Conservation (phyloP, 2,113 vertebrate species). For the Bombycilla garrulus region DNA sequence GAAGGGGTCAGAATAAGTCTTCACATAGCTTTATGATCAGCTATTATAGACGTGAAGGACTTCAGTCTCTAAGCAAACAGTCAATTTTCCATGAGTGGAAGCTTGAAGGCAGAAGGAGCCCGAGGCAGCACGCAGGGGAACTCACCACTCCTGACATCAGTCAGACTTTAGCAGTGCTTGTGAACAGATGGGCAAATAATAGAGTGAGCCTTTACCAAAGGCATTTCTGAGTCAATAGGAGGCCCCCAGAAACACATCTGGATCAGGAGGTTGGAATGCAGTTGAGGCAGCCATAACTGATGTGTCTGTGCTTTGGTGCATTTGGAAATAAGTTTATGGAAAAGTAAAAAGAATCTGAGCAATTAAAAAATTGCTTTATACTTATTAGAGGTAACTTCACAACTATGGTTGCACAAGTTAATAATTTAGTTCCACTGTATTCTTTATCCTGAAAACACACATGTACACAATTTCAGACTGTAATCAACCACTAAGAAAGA, state of each 20-base stretch:
- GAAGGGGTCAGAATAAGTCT: not conserved
- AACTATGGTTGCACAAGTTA: not conserved
- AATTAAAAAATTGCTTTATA: not conserved
- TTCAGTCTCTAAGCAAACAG: not conserved
- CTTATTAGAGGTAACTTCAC: not conserved
- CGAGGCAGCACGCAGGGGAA: fast-evolving
- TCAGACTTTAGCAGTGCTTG: not conserved
- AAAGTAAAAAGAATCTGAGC: not conserved
- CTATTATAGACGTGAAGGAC: not conserved
- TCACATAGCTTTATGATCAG: not conserved
- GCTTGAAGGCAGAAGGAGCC: not conserved
- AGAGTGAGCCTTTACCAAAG: not conserved
- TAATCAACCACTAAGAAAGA: not conserved
- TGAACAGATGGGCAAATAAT: not conserved
- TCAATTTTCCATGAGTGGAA: not conserved
- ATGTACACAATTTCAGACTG: not conserved
- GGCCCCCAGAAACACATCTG: not conserved
- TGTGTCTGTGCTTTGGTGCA: fast-evolving
- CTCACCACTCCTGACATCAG: not conserved
- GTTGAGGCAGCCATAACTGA: not conserved
- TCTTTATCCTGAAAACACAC: not conserved
- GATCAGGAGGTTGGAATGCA: not conserved
- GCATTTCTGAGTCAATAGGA: not conserved
- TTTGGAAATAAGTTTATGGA: not conserved
- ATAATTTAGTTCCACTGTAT: not conserved